Evolutionary conservation across 2,888 invertebrate genomes (phyloP).

Genomic region (Sicus ferrugineus): DNA sequence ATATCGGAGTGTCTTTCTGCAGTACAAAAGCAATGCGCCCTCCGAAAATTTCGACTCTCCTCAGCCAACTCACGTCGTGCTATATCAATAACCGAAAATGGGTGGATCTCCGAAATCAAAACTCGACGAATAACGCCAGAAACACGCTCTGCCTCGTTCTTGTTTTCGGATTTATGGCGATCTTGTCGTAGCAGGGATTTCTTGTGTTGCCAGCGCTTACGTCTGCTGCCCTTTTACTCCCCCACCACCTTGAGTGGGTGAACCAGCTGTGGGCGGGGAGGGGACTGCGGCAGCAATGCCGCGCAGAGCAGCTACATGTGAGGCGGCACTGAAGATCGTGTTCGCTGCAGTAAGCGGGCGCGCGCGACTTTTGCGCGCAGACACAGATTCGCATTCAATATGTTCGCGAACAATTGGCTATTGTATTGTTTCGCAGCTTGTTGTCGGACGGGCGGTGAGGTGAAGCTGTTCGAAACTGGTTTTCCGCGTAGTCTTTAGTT

Average conservation of each 20-base stretch:
- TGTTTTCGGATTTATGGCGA: background rate
- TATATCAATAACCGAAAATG: conserved; percentile 64
- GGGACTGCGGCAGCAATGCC: background rate
- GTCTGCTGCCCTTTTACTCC: conserved; percentile 5
- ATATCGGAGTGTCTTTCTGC: conserved; percentile 47
- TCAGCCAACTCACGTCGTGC: conserved; percentile 46
- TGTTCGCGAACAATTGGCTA: conserved; percentile 39
- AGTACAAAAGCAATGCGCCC: background rate
- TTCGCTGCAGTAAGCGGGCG: conserved; percentile 33
- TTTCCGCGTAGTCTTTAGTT: conserved; percentile 20
- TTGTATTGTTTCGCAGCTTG: conserved; percentile 25
- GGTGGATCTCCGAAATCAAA: conserved; percentile 56
- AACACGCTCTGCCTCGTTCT: conserved; percentile 18
- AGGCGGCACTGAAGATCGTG: conserved; percentile 14
- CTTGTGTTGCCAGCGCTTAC: conserved; percentile 28
- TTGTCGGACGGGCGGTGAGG: background rate
- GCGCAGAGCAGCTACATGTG: background rate
- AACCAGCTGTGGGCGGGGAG: conserved; percentile 7
- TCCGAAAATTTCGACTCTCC: background rate
- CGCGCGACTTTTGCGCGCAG: conserved; percentile 34
- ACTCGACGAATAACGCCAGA: conserved; percentile 22
- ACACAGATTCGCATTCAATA: conserved; percentile 36
- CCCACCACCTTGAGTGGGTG: conserved; percentile 3
- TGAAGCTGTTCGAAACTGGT: conserved; percentile 19
- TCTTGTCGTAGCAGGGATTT: conserved; percentile 33